phyloP scores from a whole-genome alignment of 2,113 vertebrate genomes.

The Daphoenositta chrysoptera region DNA sequence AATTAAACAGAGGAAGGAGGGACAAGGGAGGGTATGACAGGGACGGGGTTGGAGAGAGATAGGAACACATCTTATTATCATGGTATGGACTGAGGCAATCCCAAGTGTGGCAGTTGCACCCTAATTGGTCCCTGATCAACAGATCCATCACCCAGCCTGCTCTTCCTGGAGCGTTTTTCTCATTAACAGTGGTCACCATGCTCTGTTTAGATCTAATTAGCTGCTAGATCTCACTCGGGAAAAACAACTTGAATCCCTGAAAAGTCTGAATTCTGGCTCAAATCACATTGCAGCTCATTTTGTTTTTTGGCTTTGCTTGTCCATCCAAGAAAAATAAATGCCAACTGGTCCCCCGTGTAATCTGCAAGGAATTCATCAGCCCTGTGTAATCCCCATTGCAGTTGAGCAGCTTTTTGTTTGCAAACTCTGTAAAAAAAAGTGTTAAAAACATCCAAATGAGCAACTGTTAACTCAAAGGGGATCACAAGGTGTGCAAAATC shows the following conservation, averaged over 20 bases:
- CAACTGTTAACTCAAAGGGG: background rate
- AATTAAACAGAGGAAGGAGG: background rate
- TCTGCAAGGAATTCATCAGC: background rate
- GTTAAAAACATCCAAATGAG: background rate
- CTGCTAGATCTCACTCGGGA: background rate
- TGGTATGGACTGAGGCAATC: background rate
- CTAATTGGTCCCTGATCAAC: constrained; percentile 43
- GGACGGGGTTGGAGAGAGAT: background rate
- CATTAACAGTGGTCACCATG: constrained; percentile 15
- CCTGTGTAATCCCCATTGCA: background rate
- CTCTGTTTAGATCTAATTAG: constrained; percentile 27
- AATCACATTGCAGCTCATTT: background rate
- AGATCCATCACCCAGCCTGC: background rate
- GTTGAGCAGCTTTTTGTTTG: background rate
- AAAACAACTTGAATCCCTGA: background rate
- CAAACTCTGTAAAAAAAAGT: background rate
- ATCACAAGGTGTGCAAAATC: background rate
- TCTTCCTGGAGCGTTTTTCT: constrained; percentile 19
- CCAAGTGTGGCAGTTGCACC: background rate
- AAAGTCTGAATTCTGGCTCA: background rate
- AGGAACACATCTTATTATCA: background rate
- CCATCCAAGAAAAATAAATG: background rate
- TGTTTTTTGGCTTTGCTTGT: background rate
- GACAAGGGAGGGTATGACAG: background rate
- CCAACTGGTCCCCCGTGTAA: background rate